These are phyloP conservation scores for Drosophila subpulchrella DNA, from an alignment of 1,140 invertebrate genomes.

Conservation along the genomic window DNA sequence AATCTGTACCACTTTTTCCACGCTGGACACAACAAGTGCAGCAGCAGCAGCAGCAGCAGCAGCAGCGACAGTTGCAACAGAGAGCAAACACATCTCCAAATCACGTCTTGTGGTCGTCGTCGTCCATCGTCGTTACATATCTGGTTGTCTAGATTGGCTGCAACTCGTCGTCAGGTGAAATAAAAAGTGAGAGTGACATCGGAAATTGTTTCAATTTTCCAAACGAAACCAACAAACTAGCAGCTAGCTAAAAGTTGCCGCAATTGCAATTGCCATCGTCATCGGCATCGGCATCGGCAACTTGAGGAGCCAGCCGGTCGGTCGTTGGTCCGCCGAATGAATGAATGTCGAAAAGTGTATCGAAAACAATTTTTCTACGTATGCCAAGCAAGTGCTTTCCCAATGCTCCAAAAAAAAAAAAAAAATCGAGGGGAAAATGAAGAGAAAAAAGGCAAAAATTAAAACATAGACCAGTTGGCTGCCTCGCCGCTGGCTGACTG, in stretches of 20 bases:
- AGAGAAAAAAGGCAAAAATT: constrained; percentile 20
- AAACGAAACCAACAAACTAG: constrained; percentile 74
- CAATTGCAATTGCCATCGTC: constrained; percentile 71
- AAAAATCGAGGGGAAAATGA: constrained; percentile 6
- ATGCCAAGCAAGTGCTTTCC: constrained; percentile 61
- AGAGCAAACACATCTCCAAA: constrained; percentile 78
- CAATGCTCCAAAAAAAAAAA: constrained; percentile 46
- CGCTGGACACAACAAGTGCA: constrained; percentile 77
- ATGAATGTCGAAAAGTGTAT: constrained; percentile 84
- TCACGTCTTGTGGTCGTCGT: constrained; percentile 57
- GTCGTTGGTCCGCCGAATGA: constrained; percentile 75
- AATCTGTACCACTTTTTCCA: constrained; percentile 79
- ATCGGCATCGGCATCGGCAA: constrained; percentile 41
- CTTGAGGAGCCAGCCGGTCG: constrained; percentile 26
- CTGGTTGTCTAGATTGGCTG: constrained; percentile 78
- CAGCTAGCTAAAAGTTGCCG: constrained; percentile 66
- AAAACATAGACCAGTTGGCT: constrained; percentile 53
- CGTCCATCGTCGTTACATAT: constrained; percentile 73
- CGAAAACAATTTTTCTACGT: constrained; percentile 76
- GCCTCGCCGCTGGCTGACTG: constrained; percentile 47
- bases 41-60: constrained; percentile 35
- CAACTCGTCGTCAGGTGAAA: constrained; percentile 60
- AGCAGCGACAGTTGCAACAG: constrained; percentile 59
- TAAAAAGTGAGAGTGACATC: constrained; percentile 84
- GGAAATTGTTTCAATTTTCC: constrained; percentile 84